Evolutionary conservation across 2,797 vertebrate genomes (phyloP).

Genomic region (Platalea minor): DNA sequence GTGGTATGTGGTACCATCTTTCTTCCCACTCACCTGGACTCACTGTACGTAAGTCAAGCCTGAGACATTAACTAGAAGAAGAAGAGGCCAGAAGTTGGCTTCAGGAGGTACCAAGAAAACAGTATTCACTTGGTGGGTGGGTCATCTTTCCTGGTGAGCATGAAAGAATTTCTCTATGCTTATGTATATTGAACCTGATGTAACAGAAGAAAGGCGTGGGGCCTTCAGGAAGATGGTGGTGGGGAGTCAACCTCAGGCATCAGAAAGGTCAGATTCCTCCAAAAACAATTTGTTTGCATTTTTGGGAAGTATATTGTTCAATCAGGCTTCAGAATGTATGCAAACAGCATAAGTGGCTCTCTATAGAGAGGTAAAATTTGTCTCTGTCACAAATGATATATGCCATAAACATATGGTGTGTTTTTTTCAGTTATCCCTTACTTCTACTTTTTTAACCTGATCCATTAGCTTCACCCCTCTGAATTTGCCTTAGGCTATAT

Average conservation of each 20-base stretch:
- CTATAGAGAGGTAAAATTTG: neutral
- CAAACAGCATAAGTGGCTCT: neutral
- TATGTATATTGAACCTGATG: neutral
- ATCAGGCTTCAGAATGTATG: neutral
- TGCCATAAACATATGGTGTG: neutral
- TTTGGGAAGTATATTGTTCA: neutral
- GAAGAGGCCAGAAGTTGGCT: accelerated
- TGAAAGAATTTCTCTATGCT: neutral
- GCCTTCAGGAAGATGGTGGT: neutral
- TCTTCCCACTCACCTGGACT: neutral
- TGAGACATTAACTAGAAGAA: neutral
- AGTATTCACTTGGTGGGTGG: accelerated
- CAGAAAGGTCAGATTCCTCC: neutral
- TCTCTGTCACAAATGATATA: neutral
- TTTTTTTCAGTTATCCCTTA: neutral
- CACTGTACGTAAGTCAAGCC: accelerated
- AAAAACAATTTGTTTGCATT: accelerated
- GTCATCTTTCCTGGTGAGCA: neutral
- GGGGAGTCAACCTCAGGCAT: neutral
- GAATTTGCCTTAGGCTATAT: neutral
- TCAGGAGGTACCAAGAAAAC: neutral
- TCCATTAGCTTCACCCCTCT: neutral
- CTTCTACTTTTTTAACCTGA: neutral
- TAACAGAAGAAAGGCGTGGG: neutral
- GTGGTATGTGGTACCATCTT: neutral